A percentile compares a stretch with the other conserved stretches of the same genome.
Evolutionary conservation across 2,113 vertebrate genomes (phyloP).

Genomic region (Mesocricetus auratus): DNA sequence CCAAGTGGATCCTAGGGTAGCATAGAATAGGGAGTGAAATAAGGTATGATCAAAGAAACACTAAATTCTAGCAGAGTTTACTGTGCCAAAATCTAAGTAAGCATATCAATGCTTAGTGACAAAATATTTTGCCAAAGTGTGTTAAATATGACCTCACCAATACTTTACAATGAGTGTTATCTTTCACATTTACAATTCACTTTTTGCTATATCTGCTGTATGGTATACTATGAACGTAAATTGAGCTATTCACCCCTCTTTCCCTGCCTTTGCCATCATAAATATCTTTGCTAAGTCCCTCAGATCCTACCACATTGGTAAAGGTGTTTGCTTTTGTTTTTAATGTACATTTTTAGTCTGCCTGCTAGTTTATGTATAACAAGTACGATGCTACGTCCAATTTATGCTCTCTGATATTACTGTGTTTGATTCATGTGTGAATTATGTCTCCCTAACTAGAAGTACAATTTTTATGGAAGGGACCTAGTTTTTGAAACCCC

Average conservation of each 20-base stretch:
- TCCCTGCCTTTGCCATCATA: neutral
- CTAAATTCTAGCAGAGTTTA: neutral
- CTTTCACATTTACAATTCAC: accelerated
- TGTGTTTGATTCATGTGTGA: neutral
- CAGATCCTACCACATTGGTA: neutral
- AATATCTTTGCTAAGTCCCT: neutral
- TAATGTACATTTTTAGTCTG: neutral
- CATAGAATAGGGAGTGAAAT: accelerated
- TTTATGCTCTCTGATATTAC: neutral
- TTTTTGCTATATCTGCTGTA: neutral
- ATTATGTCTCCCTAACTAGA: neutral
- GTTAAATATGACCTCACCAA: neutral
- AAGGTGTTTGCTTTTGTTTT: neutral
- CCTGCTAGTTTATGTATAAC: neutral
- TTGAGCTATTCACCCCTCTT: neutral
- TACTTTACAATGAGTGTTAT: neutral
- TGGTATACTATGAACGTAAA: accelerated
- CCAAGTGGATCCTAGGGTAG: accelerated
- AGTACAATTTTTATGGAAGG: neutral
- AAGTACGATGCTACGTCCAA: neutral
- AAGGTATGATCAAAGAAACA: neutral
- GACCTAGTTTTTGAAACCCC: neutral
- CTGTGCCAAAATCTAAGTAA: neutral
- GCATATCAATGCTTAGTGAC: neutral
- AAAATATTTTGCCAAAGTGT: neutral